Evolutionary conservation across 1,140 invertebrate species (phyloP), one percentile per base, ranked within the genome.

Genomic region (Trichonephila inaurata): DNA sequence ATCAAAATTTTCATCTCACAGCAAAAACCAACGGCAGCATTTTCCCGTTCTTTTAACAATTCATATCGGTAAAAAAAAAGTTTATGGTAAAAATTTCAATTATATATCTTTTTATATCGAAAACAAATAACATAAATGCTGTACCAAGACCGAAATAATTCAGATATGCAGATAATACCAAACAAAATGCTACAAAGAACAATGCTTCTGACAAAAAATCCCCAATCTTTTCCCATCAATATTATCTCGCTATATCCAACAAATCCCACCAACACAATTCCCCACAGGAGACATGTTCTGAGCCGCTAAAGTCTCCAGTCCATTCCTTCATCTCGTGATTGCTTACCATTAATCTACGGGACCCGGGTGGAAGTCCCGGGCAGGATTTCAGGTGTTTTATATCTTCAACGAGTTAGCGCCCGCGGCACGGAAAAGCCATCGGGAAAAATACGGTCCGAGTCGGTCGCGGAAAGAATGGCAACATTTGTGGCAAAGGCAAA

Each of bases 361-460:
- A 7, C 18, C 28, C 69, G 24, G 66, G 66, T 69, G 66, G 66
- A 69, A 69, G 66, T 62, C n/a, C 66, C 72, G 4, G 72, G 28
- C 72, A 77, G 72, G 72, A 77, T 77, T 77, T 77, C 72, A 77
- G 72, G 72, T 77, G 72, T 77, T 77, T 77, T 77, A 77, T 77
- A 77, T 33, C 72, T 77, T 77, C 66, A 69, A 24, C 66, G 66
- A 69, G 66, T 69, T 69, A 69, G 66, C 66, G 66, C 66, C 66
- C 66, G n/a, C 21, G 16, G 72, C 72, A 77, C 72, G 72, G 72
- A 77, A 77, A 77, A 77, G 72, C 33, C 72, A 77, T 77, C 33
- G 24, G 28, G 72, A 77, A 77, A 77, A 77, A 77, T 77, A 77
- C 28, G 24, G 72, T 40, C 72, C 72, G 72, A 28, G 12, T 24